Evolutionary conservation across 2,888 invertebrate species (phyloP).

Genomic region (Plebejus anna): DNA sequence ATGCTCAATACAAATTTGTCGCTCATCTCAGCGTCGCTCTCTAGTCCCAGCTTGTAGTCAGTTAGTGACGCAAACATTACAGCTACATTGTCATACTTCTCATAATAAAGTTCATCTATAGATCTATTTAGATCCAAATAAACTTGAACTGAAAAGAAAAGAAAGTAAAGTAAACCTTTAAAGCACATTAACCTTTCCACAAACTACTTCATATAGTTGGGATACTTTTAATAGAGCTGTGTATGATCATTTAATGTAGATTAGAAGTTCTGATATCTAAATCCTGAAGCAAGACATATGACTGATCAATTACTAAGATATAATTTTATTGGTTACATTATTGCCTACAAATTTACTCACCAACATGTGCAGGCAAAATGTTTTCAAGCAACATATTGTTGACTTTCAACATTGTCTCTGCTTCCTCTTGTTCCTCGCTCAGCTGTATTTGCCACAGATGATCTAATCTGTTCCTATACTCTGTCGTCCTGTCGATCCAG

Average conservation of each 20-base stretch:
- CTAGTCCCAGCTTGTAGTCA: conserved; percentile 86
- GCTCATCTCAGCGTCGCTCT: conserved; percentile 82
- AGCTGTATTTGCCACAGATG: conserved; percentile 84
- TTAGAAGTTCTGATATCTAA: too few species aligned
- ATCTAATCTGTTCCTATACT: conserved; percentile 93
- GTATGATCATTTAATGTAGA: too few species aligned
- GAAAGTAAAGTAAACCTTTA: too few species aligned
- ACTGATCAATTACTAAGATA: too few species aligned
- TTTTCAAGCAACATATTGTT: conserved; percentile 94
- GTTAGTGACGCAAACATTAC: conserved; percentile 98
- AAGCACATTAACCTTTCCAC: too few species aligned
- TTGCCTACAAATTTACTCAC: conserved; percentile 64
- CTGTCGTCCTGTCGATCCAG: conserved; percentile 92
- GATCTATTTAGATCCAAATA: conserved; percentile 86
- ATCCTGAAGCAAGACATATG: too few species aligned
- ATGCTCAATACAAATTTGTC: conserved; percentile 84
- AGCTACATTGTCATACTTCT: conserved; percentile 92
- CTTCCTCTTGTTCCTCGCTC: conserved; percentile 91
- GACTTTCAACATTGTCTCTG: conserved; percentile 90
- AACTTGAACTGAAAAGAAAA: conserved; percentile 83
- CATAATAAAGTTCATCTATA: conserved; percentile 89
- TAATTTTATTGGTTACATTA: too few species aligned
- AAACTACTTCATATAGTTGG: too few species aligned
- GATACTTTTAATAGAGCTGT: too few species aligned
- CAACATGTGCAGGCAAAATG: conserved; percentile 95